Conservation (phyloP, 2,888 invertebrate species). For the Automeris io region DNA sequence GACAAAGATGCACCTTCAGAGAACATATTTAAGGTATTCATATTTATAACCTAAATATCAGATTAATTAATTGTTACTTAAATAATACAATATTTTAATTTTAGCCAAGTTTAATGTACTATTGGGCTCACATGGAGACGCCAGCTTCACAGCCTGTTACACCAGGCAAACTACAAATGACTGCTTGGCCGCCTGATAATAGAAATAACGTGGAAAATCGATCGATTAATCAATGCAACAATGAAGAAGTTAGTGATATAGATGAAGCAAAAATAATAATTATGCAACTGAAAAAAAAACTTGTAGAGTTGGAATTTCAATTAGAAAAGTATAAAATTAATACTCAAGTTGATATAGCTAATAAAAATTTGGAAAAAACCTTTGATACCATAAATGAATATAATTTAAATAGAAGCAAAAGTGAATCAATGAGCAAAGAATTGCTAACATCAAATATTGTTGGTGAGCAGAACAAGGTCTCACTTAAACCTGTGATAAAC, state of each 20-base stretch:
- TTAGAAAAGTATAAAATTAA: conserved; percentile 55
- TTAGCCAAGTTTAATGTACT: conserved; percentile 93
- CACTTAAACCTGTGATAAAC: conserved; percentile 63
- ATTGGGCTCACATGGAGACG: conserved; percentile 90
- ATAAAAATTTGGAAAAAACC: conserved; percentile 48
- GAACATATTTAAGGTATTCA: conserved; percentile 81
- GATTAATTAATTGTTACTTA: background rate
- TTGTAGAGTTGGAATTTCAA: conserved; percentile 56
- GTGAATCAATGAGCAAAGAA: conserved; percentile 45
- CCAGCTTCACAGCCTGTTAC: conserved; percentile 81
- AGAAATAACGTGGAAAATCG: conserved; percentile 38
- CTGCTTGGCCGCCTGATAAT: conserved; percentile 83
- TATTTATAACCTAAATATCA: background rate
- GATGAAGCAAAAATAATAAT: conserved; percentile 57
- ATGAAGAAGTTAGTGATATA: conserved; percentile 57
- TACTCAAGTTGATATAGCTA: conserved; percentile 50
- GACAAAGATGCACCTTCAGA: conserved; percentile 83
- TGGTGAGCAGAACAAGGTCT: conserved; percentile 42
- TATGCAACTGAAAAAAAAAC: conserved; percentile 48
- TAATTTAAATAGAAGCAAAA: conserved; percentile 34
- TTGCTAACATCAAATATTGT: conserved; percentile 41
- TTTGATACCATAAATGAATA: conserved; percentile 35
- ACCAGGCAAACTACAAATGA: conserved; percentile 84
- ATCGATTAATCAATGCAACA: conserved; percentile 48
- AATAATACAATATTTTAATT: conserved; percentile 25